A percentile compares a stretch with the other conserved stretches of the same genome.
phyloP scores from a whole-genome alignment of 2,113 vertebrate genomes.

The Casuarius casuarius region DNA sequence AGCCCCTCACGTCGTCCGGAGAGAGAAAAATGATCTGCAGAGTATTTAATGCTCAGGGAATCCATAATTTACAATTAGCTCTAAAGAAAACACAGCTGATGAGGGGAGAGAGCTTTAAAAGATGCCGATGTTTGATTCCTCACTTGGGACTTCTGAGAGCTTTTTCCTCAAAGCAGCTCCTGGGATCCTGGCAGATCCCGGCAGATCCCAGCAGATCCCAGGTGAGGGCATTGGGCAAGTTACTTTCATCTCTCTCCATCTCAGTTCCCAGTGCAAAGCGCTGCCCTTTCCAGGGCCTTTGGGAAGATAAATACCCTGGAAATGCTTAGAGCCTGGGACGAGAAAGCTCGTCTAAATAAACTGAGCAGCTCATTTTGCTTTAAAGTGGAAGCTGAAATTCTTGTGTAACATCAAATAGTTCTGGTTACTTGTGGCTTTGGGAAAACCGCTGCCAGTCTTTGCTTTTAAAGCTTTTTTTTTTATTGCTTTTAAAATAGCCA shows the following conservation, averaged over 20 bases:
- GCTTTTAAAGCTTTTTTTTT: not conserved
- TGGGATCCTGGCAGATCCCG: too few species aligned
- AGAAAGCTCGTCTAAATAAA: not conserved
- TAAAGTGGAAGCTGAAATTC: not conserved
- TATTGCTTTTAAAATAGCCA: not conserved
- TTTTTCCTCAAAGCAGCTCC: not conserved
- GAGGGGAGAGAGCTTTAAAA: fast-evolving
- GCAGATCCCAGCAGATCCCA: not conserved
- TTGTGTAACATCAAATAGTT: not conserved
- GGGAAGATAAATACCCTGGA: not conserved
- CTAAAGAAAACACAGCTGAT: not conserved
- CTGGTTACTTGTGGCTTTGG: not conserved
- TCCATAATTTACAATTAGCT: not conserved
- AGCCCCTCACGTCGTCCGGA: not conserved
- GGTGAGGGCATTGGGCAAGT: fast-evolving
- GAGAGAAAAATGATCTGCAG: not conserved
- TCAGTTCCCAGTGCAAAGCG: not conserved
- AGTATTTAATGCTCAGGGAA: not conserved
- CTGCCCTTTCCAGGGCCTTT: not conserved
- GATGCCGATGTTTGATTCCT: not conserved
- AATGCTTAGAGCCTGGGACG: fast-evolving
- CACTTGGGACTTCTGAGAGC: not conserved
- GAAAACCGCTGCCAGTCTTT: not conserved
- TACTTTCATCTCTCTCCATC: not conserved
- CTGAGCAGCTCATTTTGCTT: not conserved